Evolutionary conservation across 2,113 vertebrate genomes (phyloP).

Genomic region (Cisticola juncidis): DNA sequence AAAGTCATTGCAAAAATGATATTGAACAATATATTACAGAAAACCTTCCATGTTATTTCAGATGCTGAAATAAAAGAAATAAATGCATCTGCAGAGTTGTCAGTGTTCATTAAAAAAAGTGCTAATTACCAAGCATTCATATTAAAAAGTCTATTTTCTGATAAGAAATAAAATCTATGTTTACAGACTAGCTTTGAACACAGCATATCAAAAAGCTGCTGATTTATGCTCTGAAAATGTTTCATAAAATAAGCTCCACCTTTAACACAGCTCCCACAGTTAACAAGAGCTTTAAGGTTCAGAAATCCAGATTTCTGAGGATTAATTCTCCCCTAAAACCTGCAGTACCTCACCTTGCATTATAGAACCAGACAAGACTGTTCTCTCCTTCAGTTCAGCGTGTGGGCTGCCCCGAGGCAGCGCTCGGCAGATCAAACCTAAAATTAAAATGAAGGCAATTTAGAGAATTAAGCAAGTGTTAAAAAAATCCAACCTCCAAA

Average conservation of each 20-base stretch:
- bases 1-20: neutral
- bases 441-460: conserved; percentile 1
- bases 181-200: neutral
- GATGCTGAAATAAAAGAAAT: neutral
- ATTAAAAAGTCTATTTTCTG: neutral
- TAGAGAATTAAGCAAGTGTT: conserved; percentile 21
- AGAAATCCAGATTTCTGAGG: conserved; percentile 8
- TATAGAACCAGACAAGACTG: conserved; percentile 91
- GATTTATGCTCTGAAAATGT: neutral
- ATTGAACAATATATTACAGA: neutral
- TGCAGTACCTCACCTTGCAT: conserved; percentile 87
- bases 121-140: neutral
- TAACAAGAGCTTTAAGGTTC: neutral
- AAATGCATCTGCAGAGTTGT: neutral
- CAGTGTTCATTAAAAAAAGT: neutral
- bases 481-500: neutral
- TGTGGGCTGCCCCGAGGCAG: conserved; percentile 90
- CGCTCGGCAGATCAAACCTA: conserved; percentile 93
- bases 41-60: neutral
- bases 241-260: neutral
- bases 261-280: neutral
- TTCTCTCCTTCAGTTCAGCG: conserved; percentile 90
- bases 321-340: neutral
- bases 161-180: neutral
- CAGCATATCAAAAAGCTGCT: neutral